Percentiles rank a stretch among this genome's conserved stretches.
phyloP scores from a whole-genome alignment of 2,113 vertebrate genomes.

The Hippocampus mohnikei region DNA sequence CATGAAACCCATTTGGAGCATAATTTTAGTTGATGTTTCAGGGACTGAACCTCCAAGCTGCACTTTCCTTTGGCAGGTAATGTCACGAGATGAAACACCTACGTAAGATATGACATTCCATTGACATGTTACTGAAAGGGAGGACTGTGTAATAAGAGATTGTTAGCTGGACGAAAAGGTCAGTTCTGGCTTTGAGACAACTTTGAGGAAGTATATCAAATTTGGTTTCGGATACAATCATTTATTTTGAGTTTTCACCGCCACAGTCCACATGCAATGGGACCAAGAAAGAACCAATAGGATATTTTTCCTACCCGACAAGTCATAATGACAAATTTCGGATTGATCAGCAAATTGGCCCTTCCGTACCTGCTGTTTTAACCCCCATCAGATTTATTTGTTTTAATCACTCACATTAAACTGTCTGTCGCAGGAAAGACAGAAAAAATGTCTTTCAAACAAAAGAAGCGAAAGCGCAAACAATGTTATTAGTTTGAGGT shows the following conservation, averaged over 20 bases:
- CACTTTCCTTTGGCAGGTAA: neutral
- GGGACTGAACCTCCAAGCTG: constrained; percentile 18
- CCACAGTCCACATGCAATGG: neutral
- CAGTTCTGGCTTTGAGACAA: neutral
- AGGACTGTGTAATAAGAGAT: neutral
- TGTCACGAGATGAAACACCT: neutral
- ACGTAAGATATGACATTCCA: neutral
- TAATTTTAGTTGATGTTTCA: constrained; percentile 18
- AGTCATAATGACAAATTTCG: too few species aligned
- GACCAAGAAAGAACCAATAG: neutral
- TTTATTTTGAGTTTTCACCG: neutral
- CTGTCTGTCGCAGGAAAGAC: neutral
- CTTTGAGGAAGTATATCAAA: neutral
- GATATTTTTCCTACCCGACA: neutral
- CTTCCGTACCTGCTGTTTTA: neutral
- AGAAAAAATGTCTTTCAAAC: neutral
- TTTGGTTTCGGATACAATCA: neutral
- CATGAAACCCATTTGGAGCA: constrained; percentile 17
- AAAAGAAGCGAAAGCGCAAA: neutral
- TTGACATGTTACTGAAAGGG: neutral
- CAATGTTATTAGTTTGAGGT: neutral
- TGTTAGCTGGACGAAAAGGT: neutral
- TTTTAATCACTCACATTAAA: neutral
- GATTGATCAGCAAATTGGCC: neutral
- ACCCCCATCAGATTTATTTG: neutral